Conservation (phyloP, 2,797 vertebrate species). For the Sardinella longiceps region DNA sequence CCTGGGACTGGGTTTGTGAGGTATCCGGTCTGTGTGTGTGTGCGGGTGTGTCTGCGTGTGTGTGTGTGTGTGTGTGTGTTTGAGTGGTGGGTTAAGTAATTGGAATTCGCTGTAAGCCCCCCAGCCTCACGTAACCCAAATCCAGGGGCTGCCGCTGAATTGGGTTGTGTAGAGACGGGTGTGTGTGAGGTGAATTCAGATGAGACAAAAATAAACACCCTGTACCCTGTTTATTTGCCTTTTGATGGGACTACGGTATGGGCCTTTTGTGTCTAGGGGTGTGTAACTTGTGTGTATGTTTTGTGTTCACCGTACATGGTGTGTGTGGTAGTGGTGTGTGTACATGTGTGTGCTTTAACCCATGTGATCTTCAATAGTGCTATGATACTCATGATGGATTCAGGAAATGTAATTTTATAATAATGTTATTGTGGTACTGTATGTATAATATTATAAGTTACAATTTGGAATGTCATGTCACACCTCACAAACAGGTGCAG, state of each 20-base stretch:
- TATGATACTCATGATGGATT: no score
- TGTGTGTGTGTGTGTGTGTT: not conserved
- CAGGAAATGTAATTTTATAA: no score
- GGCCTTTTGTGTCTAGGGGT: not conserved
- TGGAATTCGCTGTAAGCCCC: conserved; percentile 42
- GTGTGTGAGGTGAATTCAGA: conserved; percentile 25
- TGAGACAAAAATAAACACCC: conserved; percentile 1
- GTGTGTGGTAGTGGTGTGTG: not conserved
- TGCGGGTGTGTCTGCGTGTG: not conserved
- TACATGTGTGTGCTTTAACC: not conserved
- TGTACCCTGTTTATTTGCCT: not conserved
- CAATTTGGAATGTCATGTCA: not conserved
- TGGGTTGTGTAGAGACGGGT: conserved; percentile 20
- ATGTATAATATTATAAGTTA: not conserved
- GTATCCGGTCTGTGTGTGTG: not conserved
- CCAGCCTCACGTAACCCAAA: conserved; percentile 32
- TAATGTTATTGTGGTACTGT: not conserved
- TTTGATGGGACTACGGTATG: not conserved
- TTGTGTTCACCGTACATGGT: no score
- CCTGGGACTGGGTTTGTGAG: not conserved
- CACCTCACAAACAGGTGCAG: not conserved
- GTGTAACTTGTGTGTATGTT: not conserved
- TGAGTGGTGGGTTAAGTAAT: conserved; percentile 37
- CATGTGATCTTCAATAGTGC: not conserved
- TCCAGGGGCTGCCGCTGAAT: conserved; percentile 24